Evolutionary conservation across 2,113 vertebrate species (phyloP).

Genomic region (Chloropsis cyanopogon): DNA sequence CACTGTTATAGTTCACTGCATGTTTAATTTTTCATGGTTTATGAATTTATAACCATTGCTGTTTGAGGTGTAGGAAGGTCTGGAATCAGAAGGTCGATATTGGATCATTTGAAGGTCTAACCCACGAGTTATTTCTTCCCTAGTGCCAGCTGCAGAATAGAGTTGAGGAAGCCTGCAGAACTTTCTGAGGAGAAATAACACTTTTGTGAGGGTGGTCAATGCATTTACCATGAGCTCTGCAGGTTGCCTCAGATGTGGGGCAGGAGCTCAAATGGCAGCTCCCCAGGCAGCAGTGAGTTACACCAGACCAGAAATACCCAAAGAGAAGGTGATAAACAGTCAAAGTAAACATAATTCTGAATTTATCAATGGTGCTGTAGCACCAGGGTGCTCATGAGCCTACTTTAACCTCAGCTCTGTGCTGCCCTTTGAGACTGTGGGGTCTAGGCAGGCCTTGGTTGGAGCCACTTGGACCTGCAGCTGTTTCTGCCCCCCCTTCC

Average conservation of each 20-base stretch:
- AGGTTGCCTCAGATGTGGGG: not conserved
- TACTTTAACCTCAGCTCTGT: not conserved
- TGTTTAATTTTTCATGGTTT: conserved; percentile 62
- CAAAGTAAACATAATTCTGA: not conserved
- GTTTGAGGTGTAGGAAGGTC: not conserved
- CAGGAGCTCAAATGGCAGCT: not conserved
- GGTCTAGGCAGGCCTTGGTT: not conserved
- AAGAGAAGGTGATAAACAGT: not conserved
- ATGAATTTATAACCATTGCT: conserved; percentile 54
- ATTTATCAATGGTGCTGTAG: not conserved
- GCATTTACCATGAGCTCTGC: not conserved
- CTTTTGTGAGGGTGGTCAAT: not conserved
- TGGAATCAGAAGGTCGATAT: conserved; percentile 14
- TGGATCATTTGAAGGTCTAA: conserved; percentile 20
- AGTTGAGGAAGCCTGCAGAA: not conserved
- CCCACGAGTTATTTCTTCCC: not conserved
- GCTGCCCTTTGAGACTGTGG: not conserved
- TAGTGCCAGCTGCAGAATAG: not conserved
- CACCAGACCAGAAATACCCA: not conserved
- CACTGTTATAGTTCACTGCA: not conserved
- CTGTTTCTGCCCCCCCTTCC: not conserved
- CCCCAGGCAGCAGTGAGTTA: not conserved
- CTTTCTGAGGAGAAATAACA: conserved; percentile 2
- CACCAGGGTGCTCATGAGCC: not conserved
- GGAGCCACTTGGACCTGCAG: not conserved